Evolutionary conservation across 2,113 vertebrate species (phyloP).

Genomic region (Ammodytes marinus): DNA sequence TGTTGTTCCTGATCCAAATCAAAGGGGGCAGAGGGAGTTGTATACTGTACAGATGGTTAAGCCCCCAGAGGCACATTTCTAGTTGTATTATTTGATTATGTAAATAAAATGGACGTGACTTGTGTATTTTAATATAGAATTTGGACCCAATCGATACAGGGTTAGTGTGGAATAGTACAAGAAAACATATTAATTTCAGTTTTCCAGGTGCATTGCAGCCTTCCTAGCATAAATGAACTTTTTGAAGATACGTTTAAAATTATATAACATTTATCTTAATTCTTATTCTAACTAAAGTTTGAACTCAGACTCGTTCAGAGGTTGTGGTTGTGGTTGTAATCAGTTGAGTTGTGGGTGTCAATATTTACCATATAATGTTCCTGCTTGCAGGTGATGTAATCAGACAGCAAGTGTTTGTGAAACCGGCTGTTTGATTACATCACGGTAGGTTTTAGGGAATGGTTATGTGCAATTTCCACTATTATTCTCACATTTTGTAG

Average conservation of each 20-base stretch:
- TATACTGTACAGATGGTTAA: too few species aligned
- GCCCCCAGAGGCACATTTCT: too few species aligned
- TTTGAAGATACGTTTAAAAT: not conserved
- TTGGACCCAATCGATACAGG: not conserved
- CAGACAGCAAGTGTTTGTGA: too few species aligned
- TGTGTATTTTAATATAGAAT: not conserved
- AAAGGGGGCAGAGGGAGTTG: too few species aligned
- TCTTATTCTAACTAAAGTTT: not conserved
- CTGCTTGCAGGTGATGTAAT: too few species aligned
- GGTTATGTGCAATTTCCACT: not conserved
- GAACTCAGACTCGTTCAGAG: not conserved
- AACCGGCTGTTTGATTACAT: not conserved
- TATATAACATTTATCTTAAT: not conserved
- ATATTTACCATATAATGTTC: not conserved
- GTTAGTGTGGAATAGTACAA: not conserved
- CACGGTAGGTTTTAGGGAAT: not conserved
- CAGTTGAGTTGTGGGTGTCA: not conserved
- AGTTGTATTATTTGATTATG: too few species aligned
- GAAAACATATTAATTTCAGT: not conserved
- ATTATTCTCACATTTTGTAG: not conserved
- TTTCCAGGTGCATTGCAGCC: not conserved
- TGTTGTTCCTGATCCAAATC: too few species aligned
- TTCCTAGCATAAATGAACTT: not conserved
- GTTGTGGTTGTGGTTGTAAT: not conserved
- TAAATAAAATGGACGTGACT: not conserved